Percentiles rank a stretch among this genome's conserved stretches.
phyloP scores from a whole-genome alignment of 2,888 invertebrate genomes.

The Oligia strigilis region DNA sequence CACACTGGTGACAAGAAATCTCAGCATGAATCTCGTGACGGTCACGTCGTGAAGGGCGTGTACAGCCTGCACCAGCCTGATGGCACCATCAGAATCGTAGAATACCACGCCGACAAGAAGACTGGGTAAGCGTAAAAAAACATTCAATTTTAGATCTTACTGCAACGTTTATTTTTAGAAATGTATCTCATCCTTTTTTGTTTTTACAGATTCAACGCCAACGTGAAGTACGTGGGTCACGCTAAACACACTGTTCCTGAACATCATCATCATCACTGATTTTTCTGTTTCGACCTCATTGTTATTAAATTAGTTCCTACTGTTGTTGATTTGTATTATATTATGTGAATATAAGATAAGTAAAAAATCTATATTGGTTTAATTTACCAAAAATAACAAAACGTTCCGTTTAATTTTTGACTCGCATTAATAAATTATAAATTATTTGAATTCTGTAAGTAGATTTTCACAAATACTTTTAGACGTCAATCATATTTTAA shows the following conservation, averaged over 20 bases:
- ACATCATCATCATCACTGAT: conserved; percentile 58
- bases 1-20: conserved; percentile 85
- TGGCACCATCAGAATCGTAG: conserved; percentile 83
- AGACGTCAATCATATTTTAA: too few species aligned
- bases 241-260: conserved; percentile 65
- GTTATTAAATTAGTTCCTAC: conserved; percentile 17
- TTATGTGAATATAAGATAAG: conserved; percentile 8
- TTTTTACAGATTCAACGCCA: conserved; percentile 74
- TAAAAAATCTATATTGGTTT: background rate
- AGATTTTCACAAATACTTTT: too few species aligned
- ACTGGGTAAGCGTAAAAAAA: conserved; percentile 40
- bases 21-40: conserved; percentile 76
- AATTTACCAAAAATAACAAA: background rate
- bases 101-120: conserved; percentile 81
- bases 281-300: background rate
- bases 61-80: conserved; percentile 85
- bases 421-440: background rate
- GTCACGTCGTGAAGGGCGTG: conserved; percentile 79
- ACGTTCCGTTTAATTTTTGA: background rate
- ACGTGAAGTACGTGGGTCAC: conserved; percentile 67
- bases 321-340: conserved; percentile 34
- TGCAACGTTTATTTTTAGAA: background rate
- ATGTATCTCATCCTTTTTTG: background rate
- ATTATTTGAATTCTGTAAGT: too few species aligned
- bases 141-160: background rate